Evolutionary conservation across 2,888 invertebrate species (phyloP), one percentile per base, ranked within the genome.

Genomic region (Fabriciana adippe): DNA sequence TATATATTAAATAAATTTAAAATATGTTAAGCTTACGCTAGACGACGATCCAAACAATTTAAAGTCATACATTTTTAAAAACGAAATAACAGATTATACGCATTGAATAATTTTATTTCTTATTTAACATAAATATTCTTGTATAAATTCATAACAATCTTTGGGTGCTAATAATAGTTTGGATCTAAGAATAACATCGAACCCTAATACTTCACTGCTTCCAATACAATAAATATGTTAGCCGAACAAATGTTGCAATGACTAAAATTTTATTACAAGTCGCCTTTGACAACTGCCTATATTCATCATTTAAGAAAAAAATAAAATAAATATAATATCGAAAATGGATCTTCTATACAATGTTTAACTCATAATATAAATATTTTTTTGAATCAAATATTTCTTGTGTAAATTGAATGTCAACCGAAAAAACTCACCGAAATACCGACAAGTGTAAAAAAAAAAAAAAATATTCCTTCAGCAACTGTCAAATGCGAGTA

Each of bases 121-220:
- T 89, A 90, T 89, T 90, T 84, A 92, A 92, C 92, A 92, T 92
- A 92, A 92, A 92, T 92, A 92, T 89, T 88, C 85, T 92, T 91
- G 90, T 92, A 92, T 91, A 92, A 91, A 92, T 92, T 90, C 88
- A 91, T 92, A 92, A 92, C 92, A 92, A 92, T 92, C 92, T 92
- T 92, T 92, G 92, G 92, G 90, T 90, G 89, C 89, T 89, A 88
- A 86, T 87, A 86, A 80, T 86, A 81, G 80, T 80, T 79, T 80
- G 78, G 77, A 77, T 79, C 81, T 79, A 85, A 88, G 84, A 84
- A 84, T 86, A 87, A 87, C 82, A 84, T 84, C 76, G 77, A 81
- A 78, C 80, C 80, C 80, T 83, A 74, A 78, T 72, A 78, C 77
- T 77, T 77, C 74, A 77, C 78, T 75, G 78, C 77, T 72, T 75